Conservation (phyloP, 2,888 invertebrate species). For the Ferdinandea cuprea region DNA sequence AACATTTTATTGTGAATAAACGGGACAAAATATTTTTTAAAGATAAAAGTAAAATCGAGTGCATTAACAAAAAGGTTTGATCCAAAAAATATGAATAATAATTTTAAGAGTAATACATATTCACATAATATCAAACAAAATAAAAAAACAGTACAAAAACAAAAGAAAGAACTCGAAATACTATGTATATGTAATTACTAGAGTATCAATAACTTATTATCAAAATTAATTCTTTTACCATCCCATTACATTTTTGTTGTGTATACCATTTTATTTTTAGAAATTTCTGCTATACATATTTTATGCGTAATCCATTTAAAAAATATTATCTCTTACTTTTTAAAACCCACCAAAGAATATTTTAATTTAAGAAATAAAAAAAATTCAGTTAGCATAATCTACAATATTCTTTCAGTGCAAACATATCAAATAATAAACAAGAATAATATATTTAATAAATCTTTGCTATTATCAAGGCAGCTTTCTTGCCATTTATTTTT, state of each 20-base stretch:
- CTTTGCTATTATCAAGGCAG: constrained; percentile 29
- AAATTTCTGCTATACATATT: neutral
- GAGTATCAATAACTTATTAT: neutral
- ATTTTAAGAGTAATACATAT: neutral
- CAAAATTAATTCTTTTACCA: neutral
- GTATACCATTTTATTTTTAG: neutral
- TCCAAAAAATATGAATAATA: neutral
- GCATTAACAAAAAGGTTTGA: neutral
- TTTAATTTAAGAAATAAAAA: constrained; percentile 2
- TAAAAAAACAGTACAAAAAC: neutral
- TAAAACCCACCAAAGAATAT: constrained; percentile 56
- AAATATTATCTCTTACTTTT: constrained; percentile 7
- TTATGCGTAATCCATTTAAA: neutral
- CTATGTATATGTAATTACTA: neutral
- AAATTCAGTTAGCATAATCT: constrained; percentile 4
- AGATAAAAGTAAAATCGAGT: neutral
- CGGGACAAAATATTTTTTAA: neutral
- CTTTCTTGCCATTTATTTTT: constrained; percentile 26
- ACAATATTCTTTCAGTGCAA: neutral
- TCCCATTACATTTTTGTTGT: neutral
- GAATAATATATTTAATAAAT: neutral
- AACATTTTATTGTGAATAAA: neutral
- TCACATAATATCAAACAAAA: neutral
- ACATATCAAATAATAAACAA: neutral
- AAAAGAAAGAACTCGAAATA: neutral